These are phyloP conservation scores for Zaprionus taronus DNA, from an alignment of 1,140 invertebrate genomes.

Conservation along the genomic window DNA sequence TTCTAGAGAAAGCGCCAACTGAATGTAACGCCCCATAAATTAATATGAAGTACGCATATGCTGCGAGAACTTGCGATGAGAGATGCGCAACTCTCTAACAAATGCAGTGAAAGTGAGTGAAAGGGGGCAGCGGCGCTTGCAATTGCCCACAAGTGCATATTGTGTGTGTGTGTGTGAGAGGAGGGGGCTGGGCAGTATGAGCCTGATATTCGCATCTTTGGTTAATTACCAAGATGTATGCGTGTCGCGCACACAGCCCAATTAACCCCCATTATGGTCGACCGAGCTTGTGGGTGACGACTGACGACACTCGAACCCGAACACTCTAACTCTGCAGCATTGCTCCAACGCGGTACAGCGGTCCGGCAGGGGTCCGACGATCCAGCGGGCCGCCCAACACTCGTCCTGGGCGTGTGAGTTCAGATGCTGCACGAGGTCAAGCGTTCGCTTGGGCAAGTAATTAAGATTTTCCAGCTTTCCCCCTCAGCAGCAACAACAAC, in stretches of 20 bases:
- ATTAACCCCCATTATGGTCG: conserved; percentile 84
- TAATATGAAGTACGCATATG: conserved; percentile 74
- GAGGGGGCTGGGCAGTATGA: conserved; percentile 4
- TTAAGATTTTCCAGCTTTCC: conserved; percentile 72
- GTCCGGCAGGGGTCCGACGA: not conserved
- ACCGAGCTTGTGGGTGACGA: conserved; percentile 55
- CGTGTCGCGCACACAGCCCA: conserved; percentile 84
- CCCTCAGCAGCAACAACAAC: conserved; percentile 11
- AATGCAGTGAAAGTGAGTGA: conserved; percentile 66
- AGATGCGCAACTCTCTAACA: conserved; percentile 39
- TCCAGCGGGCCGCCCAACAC: conserved; percentile 20
- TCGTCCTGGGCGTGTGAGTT: conserved; percentile 68
- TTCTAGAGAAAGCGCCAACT: conserved; percentile 73
- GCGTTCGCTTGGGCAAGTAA: conserved; percentile 71
- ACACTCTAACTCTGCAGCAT: conserved; percentile 6
- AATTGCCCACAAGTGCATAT: conserved; percentile 24
- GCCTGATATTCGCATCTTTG: conserved; percentile 62
- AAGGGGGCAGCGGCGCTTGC: conserved; percentile 34
- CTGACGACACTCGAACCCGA: conserved; percentile 28
- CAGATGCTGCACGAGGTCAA: conserved; percentile 65
- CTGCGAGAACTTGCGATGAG: conserved; percentile 21
- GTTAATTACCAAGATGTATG: conserved; percentile 84
- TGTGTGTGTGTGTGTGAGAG: not conserved
- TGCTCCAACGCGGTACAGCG: too few relatives aligned
- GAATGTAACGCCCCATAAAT: conserved; percentile 80